phyloP scores from a whole-genome alignment of 2,797 vertebrate species.

The Hafferia zeledoni region DNA sequence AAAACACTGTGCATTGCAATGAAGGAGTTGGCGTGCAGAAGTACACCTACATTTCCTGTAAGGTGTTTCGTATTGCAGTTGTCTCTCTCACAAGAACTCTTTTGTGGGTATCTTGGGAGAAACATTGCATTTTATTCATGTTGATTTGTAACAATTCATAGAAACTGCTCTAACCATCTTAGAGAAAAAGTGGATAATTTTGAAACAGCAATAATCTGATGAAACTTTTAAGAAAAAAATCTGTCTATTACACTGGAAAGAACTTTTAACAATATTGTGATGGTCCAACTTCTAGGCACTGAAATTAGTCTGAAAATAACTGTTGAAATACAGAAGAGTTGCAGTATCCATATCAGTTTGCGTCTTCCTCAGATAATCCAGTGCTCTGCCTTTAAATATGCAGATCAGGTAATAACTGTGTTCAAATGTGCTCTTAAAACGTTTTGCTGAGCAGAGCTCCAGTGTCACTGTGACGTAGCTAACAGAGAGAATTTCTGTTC shows the following conservation, averaged over 20 bases:
- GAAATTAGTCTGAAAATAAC: background rate
- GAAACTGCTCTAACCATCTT: background rate
- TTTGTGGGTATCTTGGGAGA: background rate
- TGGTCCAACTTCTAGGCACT: background rate
- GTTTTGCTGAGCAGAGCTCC: background rate
- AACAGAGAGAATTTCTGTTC: background rate
- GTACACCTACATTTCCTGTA: background rate
- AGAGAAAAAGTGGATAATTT: background rate
- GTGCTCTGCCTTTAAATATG: background rate
- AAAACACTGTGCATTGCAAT: background rate
- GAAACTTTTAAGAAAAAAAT: background rate
- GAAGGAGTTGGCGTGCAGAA: background rate
- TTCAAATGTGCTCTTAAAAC: background rate
- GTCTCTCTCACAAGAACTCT: background rate
- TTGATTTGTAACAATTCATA: background rate
- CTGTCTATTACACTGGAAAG: background rate
- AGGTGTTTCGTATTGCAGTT: background rate
- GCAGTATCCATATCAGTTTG: background rate
- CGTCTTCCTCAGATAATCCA: background rate
- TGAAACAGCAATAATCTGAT: background rate
- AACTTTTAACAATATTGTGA: background rate
- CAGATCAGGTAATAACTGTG: background rate
- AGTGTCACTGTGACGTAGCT: background rate
- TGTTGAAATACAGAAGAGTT: background rate
- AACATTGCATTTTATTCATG: background rate